Evolutionary conservation across 2,113 vertebrate genomes (phyloP), one percentile per base, ranked within the genome.

Genomic region (Embiotoca jacksoni): DNA sequence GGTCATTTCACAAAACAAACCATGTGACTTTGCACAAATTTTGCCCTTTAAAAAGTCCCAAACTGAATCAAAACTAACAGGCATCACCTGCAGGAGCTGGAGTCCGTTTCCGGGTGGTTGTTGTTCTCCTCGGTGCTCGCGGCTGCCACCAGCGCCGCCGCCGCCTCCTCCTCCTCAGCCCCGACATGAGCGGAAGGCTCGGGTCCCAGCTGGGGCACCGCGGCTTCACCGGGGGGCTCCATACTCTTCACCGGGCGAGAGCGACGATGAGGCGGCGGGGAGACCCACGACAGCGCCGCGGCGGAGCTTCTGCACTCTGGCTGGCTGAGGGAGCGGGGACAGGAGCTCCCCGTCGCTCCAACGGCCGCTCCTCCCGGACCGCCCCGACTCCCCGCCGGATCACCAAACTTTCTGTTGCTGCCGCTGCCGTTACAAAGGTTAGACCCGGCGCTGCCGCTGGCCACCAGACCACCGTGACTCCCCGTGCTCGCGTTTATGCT

Each of bases 71-170:
- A 0, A 61, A 60, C 39, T 36, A n/a, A 3, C 2, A 6, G 3
- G 49, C 36, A 56, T 67, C 37, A 99, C 98, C 97, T 99, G 98
- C 96, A 97, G 0, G 96, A 98, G 95, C 96, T 97, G 94, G 96
- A 96, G 92, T 97, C 97, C 7, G 96, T 96, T 88, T 97, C 96
- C 30, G 81, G 88, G 36, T 83, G 88, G 80, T 86, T 88, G 70
- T 88, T 90, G 91, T 95, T 96, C 82, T 96, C 96, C 78, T 96
- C 97, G 88, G 95, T 94, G 57, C 95, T 95, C 41, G 56, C 56
- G 8, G 73, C 72, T 23, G 23, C 23, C 23, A 23, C 23, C 23
- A 23, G 23, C 3, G 68, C 78, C 9, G 72, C 57, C 63, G 44
- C 92, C 80, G 88, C 92, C 89, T n/a, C 82, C 62, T 79, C 89